Conservation (phyloP, 2,888 invertebrate species). For the Sphinx pinastri region DNA sequence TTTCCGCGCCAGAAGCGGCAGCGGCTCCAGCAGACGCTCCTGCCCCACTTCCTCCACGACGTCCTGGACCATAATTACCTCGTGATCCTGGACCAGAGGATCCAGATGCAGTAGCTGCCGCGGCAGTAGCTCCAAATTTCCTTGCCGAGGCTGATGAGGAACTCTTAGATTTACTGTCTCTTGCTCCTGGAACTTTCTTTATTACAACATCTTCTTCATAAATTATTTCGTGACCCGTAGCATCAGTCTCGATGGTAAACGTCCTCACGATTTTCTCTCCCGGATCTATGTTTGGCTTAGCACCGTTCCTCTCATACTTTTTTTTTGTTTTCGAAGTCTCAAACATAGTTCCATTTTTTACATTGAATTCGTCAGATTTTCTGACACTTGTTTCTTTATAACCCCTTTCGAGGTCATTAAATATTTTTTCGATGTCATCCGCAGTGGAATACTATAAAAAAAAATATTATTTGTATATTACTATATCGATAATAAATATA, state of each 20-base stretch:
- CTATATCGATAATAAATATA: not conserved
- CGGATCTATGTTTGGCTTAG: constrained; percentile 34
- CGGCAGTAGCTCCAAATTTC: constrained; percentile 23
- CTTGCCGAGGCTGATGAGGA: constrained; percentile 26
- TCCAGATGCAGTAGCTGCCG: not conserved
- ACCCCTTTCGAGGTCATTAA: constrained; percentile 36
- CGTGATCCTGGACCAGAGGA: constrained; percentile 2
- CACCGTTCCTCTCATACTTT: constrained; percentile 41
- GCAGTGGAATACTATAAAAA: constrained; percentile 41
- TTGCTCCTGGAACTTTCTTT: constrained; percentile 40
- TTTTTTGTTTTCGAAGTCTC: constrained; percentile 46
- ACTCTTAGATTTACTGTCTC: not conserved
- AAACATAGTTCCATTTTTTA: constrained; percentile 44
- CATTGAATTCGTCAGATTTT: constrained; percentile 44
- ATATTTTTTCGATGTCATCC: constrained; percentile 41
- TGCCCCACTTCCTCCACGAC: not conserved
- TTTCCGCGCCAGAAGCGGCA: constrained; percentile 26
- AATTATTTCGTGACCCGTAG: constrained; percentile 52
- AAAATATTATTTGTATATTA: not conserved
- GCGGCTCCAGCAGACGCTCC: constrained; percentile 17
- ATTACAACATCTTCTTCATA: constrained; percentile 62
- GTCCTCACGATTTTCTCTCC: constrained; percentile 49
- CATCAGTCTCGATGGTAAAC: constrained; percentile 51
- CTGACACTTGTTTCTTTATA: constrained; percentile 44
- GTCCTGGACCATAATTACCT: not conserved